These are phyloP conservation scores for Drosophila truncata DNA, from an alignment of 1,140 invertebrate genomes.

Conservation along the genomic window DNA sequence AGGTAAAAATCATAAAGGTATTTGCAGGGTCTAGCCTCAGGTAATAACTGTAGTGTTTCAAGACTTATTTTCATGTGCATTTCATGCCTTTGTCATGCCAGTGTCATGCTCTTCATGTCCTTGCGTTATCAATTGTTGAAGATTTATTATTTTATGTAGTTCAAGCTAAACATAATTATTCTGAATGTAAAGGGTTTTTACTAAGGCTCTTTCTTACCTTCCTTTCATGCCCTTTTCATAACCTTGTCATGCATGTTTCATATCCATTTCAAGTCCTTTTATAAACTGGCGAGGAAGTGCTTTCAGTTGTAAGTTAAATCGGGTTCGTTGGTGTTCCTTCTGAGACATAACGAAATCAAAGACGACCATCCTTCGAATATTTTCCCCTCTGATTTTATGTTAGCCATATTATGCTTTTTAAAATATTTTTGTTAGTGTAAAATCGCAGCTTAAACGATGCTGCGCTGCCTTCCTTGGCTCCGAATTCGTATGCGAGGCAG, in stretches of 20 bases:
- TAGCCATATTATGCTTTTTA: fast-evolving
- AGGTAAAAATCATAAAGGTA: neutral
- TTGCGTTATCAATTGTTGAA: no score
- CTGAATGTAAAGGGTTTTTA: neutral
- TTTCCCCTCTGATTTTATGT: neutral
- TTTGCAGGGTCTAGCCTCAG: no score
- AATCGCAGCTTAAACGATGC: slow-evolving; percentile 58
- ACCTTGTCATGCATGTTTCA: neutral
- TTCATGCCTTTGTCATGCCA: neutral
- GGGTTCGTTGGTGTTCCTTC: neutral
- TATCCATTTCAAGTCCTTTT: neutral
- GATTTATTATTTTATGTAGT: neutral
- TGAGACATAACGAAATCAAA: neutral
- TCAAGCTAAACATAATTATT: neutral
- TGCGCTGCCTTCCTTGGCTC: slow-evolving; percentile 28
- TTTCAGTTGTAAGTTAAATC: no score
- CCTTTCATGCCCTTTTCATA: no score
- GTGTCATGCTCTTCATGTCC: neutral
- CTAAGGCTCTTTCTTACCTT: neutral
- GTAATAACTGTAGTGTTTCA: no score
- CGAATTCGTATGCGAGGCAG: slow-evolving; percentile 76
- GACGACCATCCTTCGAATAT: neutral
- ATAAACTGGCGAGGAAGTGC: no score
- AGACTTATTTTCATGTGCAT: no score
- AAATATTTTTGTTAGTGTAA: slow-evolving; percentile 2